Evolutionary conservation across 2,888 invertebrate species (phyloP), one percentile per base, ranked within the genome.

Genomic region (Saturnia japonica): DNA sequence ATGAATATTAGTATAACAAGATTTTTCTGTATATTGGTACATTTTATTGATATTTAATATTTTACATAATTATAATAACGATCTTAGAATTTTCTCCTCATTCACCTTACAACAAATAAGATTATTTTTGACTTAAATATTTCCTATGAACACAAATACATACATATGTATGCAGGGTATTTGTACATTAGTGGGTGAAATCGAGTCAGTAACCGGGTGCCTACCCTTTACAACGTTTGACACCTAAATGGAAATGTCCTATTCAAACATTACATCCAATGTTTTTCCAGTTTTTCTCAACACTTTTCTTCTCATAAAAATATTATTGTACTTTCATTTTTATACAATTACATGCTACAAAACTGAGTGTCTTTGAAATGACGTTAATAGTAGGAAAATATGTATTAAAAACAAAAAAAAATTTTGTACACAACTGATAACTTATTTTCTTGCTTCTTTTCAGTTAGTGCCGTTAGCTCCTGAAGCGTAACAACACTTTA

Each of bases 201-300:
- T 28, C 25, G 57, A 57, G 57, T 28, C 57, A 57, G 12, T 25
- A 11, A 28, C 25, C 25, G 3, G 12, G 12, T 57, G 25, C 25
- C 12, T 28, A 57, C 57, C 57, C 57, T 57, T 57, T 25, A 25
- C 25, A 19, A 57, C 25, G 25, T 25, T 57, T 25, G 25, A 57
- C 57, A 57, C 14, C 25, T 25, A 57, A 57, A 57, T 57, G 57
- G 57, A 57, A 57, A 57, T 57, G 25, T 57, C 57, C 57, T 57
- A 57, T 57, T 57, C 57, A 57, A 57, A 57, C 57, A 57, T 57
- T 57, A 12, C 11, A 12, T 11, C 1, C 57, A 1, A 12, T 25
- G 57, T 57, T 57, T 57, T 57, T 25, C 11, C 57, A 57, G 57
- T 57, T 57, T 14, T 25, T 57, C 14, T 57, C 11, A 25, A 25